Base-by-base conservation (phyloP, 2,888 invertebrate genomes). In the Melanostoma mellinum region DNA sequence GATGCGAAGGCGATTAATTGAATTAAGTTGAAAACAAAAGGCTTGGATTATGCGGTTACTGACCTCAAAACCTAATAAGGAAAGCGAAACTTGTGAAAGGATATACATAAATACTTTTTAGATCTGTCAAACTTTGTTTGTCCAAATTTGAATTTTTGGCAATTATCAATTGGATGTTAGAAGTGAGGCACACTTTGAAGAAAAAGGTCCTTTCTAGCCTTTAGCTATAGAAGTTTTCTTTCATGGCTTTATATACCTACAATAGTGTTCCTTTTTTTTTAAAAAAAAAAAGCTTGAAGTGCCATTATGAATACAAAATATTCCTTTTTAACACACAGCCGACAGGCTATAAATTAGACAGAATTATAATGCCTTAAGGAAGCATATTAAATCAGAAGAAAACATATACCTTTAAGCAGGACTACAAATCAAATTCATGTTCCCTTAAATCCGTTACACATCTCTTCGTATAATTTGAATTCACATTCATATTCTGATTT, bases 361-460 rank as follows among this genome's bases (percentile, higher is more conserved):
- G 38, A 56, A 69, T 72, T 52, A 77, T 63, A 3, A 53, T 30
- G 76, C 67, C 71, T 72, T 81, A 78, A 73, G 72, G 44, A 68
- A 65, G 33, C 52, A 38, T 48, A 84, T 84, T 84, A 84, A 79
- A 75, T 61, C 55, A 20, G 20, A 71, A 35, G 40, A 74, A 75
- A 63, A 36, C 48, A 79, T 71, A 84, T 79, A 71, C 74, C 74
- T 79, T 74, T 75, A 84, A 84, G 71, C 58, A 67, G 42, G 84
- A 55, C 84, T 73, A 84, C 84, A 84, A 84, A 84, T 84, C 84
- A 84, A 84, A 84, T 71, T 60, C 74, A 84, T 79, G 78, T 79
- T 75, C 74, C 50, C 44, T 67, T 84, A 79, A 84, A 79, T 79
- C 84, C 82, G 63, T 77, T 60, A 82, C 82, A 82, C 69, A 65